Conservation (phyloP, 2,888 invertebrate species). For the Clunio marinus region DNA sequence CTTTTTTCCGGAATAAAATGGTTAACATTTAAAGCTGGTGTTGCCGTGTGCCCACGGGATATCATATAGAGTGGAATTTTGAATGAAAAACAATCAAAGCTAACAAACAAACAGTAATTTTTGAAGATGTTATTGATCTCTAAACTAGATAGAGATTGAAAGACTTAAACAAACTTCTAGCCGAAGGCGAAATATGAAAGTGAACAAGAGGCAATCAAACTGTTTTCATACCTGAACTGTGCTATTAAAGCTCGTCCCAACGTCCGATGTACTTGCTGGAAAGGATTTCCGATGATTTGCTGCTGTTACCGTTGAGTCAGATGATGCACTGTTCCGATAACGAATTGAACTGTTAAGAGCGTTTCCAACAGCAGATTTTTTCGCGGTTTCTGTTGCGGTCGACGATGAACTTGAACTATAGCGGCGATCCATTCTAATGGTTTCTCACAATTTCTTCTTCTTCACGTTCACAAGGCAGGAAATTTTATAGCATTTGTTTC, state of each 20-base stretch:
- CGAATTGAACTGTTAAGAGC: slow-evolving; percentile 22
- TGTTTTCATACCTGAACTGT: slow-evolving; percentile 16
- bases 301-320: neutral
- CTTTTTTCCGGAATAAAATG: neutral
- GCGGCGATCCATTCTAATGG: slow-evolving; percentile 20
- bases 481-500: slow-evolving; percentile 2
- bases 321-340: slow-evolving; percentile 5
- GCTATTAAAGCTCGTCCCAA: neutral
- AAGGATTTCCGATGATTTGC: slow-evolving; percentile 28
- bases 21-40: neutral
- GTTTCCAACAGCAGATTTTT: neutral
- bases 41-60: slow-evolving; percentile 4
- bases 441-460: neutral
- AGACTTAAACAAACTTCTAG: neutral
- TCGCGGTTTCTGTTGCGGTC: slow-evolving; percentile 9
- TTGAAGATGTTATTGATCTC: no score
- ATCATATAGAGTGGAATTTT: neutral
- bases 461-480: neutral
- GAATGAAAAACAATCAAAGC: neutral
- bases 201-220: neutral
- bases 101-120: neutral
- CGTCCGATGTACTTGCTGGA: neutral
- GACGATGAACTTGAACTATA: slow-evolving; percentile 20
- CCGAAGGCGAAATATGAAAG: slow-evolving; percentile 10
- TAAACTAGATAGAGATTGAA: neutral